Conservation (phyloP, 2,888 invertebrate species). For the Leucoptera coffeella region DNA sequence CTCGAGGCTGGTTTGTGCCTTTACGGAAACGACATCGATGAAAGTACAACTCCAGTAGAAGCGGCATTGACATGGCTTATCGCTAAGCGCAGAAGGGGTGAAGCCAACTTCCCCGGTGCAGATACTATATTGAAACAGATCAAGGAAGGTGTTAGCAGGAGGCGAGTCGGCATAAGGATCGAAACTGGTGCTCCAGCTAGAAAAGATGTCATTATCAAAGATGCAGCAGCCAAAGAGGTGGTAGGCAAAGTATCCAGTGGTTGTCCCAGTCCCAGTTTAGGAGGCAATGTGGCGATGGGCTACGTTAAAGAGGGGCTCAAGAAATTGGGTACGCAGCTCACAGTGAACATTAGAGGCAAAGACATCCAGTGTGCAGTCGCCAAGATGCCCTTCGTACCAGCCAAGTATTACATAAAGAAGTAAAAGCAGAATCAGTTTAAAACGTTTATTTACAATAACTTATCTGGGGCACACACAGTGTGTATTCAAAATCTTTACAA, state of each 20-base stretch:
- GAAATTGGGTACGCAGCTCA: constrained; percentile 64
- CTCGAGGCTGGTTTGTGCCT: constrained; percentile 96
- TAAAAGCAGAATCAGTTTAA: too few relatives aligned
- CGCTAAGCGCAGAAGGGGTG: constrained; percentile 66
- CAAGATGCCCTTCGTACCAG: constrained; percentile 92
- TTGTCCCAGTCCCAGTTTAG: constrained; percentile 88
- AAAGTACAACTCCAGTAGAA: constrained; percentile 83
- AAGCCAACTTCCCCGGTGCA: constrained; percentile 85
- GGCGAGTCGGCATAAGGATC: constrained; percentile 77
- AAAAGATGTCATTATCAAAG: constrained; percentile 59
- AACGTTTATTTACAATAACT: constrained; percentile 29
- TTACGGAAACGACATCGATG: constrained; percentile 92
- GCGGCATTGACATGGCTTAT: constrained; percentile 87
- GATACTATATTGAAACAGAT: constrained; percentile 71
- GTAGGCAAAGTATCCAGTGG: constrained; percentile 91
- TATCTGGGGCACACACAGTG: too few relatives aligned
- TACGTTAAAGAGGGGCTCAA: constrained; percentile 68
- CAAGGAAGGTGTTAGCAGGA: constrained; percentile 61
- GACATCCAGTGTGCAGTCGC: constrained; percentile 67
- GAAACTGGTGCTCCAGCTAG: constrained; percentile 77
- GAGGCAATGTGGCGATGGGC: constrained; percentile 90
- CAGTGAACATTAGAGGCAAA: constrained; percentile 76
- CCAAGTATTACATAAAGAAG: constrained; percentile 75
- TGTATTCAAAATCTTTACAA: too few relatives aligned
- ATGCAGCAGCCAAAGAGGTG: constrained; percentile 27